These are phyloP conservation scores for Eucriotettix oculatus DNA, from an alignment of 2,888 invertebrate genomes.

Conservation along the genomic window DNA sequence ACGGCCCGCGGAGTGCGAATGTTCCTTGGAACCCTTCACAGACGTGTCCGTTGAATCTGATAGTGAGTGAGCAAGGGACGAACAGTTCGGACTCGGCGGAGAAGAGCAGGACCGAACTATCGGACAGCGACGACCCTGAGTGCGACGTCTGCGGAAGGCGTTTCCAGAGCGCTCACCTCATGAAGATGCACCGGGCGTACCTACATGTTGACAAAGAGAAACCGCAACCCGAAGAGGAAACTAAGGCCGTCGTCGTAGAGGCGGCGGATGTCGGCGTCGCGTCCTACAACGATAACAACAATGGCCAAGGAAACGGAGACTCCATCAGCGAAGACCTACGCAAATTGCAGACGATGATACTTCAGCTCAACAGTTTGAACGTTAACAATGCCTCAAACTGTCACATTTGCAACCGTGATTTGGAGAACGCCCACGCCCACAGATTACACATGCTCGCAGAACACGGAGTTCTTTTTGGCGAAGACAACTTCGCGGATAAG, in stretches of 20 bases:
- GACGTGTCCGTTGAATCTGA: constrained; percentile 61
- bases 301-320: constrained; percentile 19
- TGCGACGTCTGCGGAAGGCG: constrained; percentile 24
- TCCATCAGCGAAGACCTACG: constrained; percentile 71
- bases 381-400: constrained; percentile 40
- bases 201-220: constrained; percentile 18
- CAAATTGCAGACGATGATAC: constrained; percentile 79
- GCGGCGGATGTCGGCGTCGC: constrained; percentile 5
- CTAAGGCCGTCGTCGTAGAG: constrained; percentile 6
- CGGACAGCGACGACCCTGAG: constrained; percentile 17
- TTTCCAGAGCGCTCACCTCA: constrained; percentile 24
- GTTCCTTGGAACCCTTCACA: constrained; percentile 29
- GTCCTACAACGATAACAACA: constrained; percentile 3
- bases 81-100: constrained; percentile 33
- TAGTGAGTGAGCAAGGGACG: constrained; percentile 45
- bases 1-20: constrained; percentile 3
- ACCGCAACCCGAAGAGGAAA: constrained; percentile 4
- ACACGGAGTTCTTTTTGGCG: constrained; percentile 38
- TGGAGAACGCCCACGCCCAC: constrained; percentile 53
- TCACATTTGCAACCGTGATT: constrained; percentile 51
- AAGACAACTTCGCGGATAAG: constrained; percentile 20
- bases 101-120: constrained; percentile 17
- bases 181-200: constrained; percentile 27
- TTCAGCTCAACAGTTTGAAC: constrained; percentile 69
- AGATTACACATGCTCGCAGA: constrained; percentile 51